These are phyloP conservation scores for Mormoops blainvillei DNA, from an alignment of 2,113 vertebrate species.

Conservation along the genomic window DNA sequence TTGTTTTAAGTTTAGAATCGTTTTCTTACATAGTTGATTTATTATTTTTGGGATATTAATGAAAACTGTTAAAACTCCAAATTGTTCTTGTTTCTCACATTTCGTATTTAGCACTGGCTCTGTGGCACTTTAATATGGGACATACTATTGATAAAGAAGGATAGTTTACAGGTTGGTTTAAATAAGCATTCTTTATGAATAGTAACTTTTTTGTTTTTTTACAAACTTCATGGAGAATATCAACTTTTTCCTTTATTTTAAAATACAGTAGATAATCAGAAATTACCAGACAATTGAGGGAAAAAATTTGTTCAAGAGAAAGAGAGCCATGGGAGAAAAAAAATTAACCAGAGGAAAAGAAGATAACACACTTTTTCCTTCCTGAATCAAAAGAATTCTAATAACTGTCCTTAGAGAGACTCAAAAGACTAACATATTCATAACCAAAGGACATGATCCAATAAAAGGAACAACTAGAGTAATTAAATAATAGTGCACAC, in stretches of 20 bases:
- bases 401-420: background rate
- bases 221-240: background rate
- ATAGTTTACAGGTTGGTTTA: background rate
- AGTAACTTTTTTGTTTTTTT: background rate
- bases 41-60: conserved; percentile 28
- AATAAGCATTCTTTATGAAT: background rate
- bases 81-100: background rate
- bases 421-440: background rate
- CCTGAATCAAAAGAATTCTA: background rate
- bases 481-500: background rate
- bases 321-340: background rate
- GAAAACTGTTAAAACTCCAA: background rate
- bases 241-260: background rate
- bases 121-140: background rate
- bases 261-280: background rate
- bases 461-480: background rate
- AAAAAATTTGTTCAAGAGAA: background rate
- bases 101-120: background rate
- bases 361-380: background rate
- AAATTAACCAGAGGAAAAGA: background rate
- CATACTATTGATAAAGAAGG: conserved; percentile 12
- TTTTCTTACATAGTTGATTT: background rate
- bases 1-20: conserved; percentile 10
- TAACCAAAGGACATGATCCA: background rate
- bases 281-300: background rate